Evolutionary conservation across 2,797 vertebrate genomes (phyloP).

Genomic region (Okamejei kenojei): DNA sequence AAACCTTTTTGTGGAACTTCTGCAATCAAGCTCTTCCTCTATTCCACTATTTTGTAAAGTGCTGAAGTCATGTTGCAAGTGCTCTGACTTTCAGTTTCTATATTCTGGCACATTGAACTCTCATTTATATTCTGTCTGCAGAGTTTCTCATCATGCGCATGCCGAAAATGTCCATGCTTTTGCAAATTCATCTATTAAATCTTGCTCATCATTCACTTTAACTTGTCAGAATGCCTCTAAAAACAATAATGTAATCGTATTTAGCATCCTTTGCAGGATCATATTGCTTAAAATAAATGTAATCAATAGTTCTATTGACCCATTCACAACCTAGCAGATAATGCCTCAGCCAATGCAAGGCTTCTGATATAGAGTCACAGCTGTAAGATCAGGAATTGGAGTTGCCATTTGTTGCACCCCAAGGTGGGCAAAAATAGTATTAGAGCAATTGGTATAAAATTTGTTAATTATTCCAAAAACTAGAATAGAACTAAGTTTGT

Average conservation of each 20-base stretch:
- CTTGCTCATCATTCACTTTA: neutral
- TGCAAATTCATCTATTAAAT: constrained; percentile 3
- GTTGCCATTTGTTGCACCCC: neutral
- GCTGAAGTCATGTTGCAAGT: neutral
- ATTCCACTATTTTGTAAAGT: neutral
- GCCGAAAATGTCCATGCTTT: neutral
- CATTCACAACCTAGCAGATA: neutral
- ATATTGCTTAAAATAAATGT: neutral
- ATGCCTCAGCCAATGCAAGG: neutral
- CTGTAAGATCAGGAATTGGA: too few relatives aligned
- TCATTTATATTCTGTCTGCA: neutral
- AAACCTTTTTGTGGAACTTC: neutral
- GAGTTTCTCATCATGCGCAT: neutral
- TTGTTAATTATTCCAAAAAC: too few relatives aligned
- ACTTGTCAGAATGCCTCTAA: neutral
- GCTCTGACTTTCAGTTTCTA: constrained; percentile 10
- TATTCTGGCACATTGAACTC: neutral
- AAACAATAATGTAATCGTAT: neutral
- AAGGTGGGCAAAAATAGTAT: too few relatives aligned
- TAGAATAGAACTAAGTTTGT: too few relatives aligned
- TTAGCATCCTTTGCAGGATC: neutral
- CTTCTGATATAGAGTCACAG: neutral
- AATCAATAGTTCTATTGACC: neutral
- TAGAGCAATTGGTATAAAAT: too few relatives aligned
- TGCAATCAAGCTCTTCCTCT: neutral